phyloP scores from a whole-genome alignment of 2,888 invertebrate species.

The Herminia tarsipennalis region DNA sequence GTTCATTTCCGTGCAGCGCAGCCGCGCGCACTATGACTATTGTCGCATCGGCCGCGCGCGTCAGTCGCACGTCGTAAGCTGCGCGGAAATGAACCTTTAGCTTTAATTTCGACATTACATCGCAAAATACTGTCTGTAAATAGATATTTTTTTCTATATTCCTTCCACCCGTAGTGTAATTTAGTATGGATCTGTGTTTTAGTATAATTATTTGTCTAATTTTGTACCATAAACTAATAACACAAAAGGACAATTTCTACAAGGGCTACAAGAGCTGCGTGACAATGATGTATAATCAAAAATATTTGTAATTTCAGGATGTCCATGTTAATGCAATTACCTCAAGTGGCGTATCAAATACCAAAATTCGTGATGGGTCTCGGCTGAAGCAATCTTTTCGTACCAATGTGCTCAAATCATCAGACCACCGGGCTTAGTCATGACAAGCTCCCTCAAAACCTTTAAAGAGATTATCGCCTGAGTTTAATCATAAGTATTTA shows the following conservation, averaged over 20 bases:
- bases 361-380: constrained; percentile 95
- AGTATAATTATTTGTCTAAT: too few species aligned
- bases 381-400: constrained; percentile 81
- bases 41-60: too few species aligned
- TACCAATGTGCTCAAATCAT: constrained; percentile 43
- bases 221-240: too few species aligned
- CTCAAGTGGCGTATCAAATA: constrained; percentile 92
- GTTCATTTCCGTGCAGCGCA: too few species aligned
- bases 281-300: constrained; percentile 5
- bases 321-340: constrained; percentile 94
- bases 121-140: too few species aligned
- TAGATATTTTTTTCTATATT: too few species aligned
- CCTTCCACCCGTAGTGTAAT: too few species aligned
- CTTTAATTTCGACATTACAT: too few species aligned
- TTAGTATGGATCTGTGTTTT: too few species aligned
- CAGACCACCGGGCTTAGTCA: constrained; percentile 54
- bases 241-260: not conserved
- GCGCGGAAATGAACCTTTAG: too few species aligned
- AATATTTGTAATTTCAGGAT: constrained; percentile 86
- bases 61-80: too few species aligned
- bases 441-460: constrained; percentile 26
- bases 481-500: constrained; percentile 27
- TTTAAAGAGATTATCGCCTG: constrained; percentile 13
- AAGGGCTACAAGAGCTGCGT: not conserved
- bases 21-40: too few species aligned